phyloP scores from a whole-genome alignment of 37 sponge, comb jelly and placozoan species.

The Halichondria panicea region DNA sequence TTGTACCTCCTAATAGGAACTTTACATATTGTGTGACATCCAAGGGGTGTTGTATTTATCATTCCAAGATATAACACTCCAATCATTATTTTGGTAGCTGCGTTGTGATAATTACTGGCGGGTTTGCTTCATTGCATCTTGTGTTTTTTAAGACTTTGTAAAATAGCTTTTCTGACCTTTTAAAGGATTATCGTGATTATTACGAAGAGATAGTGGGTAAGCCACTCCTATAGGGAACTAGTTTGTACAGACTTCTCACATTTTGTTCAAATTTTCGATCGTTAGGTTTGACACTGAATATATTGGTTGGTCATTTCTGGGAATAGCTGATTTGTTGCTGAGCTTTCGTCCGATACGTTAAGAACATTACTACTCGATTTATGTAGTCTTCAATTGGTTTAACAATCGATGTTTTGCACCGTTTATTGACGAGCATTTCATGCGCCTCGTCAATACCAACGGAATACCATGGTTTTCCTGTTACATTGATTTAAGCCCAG shows the following conservation, averaged over 20 bases:
- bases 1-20: not conserved
- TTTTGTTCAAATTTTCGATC: constrained; percentile 2
- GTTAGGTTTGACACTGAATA: not conserved
- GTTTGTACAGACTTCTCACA: not conserved
- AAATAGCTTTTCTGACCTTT: constrained; percentile 15
- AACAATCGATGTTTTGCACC: constrained; percentile 17
- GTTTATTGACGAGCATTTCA: constrained; percentile 29
- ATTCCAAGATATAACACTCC: constrained; percentile 8
- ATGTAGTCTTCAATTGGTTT: constrained; percentile 24
- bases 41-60: constrained; percentile 20
- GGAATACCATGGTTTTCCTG: constrained; percentile 6
- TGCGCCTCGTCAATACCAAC: constrained; percentile 41
- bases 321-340: constrained; percentile 5
- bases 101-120: not conserved
- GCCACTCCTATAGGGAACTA: not conserved
- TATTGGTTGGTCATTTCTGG: constrained; percentile 3
- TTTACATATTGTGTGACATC: constrained; percentile 25
- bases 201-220: constrained; percentile 6
- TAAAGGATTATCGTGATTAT: not conserved
- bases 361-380: not conserved
- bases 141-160: not conserved
- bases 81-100: not conserved
- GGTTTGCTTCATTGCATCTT: constrained; percentile 5
- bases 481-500: constrained; percentile 32
- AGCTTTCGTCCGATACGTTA: constrained; percentile 14